Conservation (phyloP, 2,113 vertebrate species). For the Heteronetta atricapilla region DNA sequence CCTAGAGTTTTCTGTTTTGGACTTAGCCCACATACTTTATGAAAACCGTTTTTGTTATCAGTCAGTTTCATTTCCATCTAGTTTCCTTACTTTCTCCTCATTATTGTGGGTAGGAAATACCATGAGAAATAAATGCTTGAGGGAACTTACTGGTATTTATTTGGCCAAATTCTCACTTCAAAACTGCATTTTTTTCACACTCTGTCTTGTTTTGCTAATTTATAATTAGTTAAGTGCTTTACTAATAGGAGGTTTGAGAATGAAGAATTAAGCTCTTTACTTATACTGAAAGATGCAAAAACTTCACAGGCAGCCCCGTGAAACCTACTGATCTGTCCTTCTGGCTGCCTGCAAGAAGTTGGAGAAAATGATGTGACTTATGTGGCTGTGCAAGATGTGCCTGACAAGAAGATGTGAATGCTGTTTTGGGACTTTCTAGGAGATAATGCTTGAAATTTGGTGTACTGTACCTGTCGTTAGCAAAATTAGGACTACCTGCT, state of each 20-base stretch:
- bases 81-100: not conserved
- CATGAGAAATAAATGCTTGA: not conserved
- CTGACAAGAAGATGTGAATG: not conserved
- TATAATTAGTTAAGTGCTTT: not conserved
- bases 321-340: not conserved
- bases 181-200: not conserved
- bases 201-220: not conserved
- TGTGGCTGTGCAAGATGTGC: not conserved
- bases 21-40: not conserved
- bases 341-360: not conserved
- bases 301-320: not conserved
- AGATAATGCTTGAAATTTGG: not conserved
- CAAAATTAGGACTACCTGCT: not conserved
- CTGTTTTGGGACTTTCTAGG: not conserved
- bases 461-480: not conserved
- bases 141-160: not conserved
- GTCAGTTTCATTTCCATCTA: not conserved
- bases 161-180: not conserved
- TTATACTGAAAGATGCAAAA: not conserved
- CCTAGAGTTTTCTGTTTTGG: not conserved
- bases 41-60: not conserved
- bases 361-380: not conserved
- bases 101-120: not conserved
- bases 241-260: not conserved
- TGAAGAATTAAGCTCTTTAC: not conserved